Conservation (phyloP, 2,113 vertebrate genomes). For the Atherinomorus stipes region DNA sequence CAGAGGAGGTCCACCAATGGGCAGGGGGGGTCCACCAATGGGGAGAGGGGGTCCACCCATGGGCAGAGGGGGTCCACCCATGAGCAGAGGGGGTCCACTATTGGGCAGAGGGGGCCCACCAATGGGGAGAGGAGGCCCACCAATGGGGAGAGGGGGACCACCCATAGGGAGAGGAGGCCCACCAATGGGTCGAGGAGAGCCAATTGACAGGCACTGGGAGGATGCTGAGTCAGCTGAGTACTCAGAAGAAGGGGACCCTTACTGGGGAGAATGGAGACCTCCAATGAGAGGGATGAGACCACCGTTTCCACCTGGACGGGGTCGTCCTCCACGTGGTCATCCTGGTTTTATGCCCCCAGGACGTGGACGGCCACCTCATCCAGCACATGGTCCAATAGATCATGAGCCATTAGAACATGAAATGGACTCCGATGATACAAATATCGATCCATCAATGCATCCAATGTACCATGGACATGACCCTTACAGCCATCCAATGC, state of each 20-base stretch:
- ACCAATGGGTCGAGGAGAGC: constrained; percentile 78
- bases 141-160: constrained; percentile 35
- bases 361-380: constrained; percentile 73
- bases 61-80: constrained; percentile 60
- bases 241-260: constrained; percentile 85
- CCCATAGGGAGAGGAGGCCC: constrained; percentile 58
- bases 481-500: constrained; percentile 75
- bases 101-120: constrained; percentile 66
- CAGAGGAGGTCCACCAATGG: constrained; percentile 72
- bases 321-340: constrained; percentile 83
- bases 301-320: constrained; percentile 77
- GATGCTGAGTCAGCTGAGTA: constrained; percentile 85
- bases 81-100: constrained; percentile 56
- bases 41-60: constrained; percentile 51
- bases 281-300: constrained; percentile 82
- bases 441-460: constrained; percentile 72
- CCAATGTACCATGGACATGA: constrained; percentile 81
- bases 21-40: constrained; percentile 39
- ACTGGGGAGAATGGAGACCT: constrained; percentile 87
- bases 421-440: constrained; percentile 60
- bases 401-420: constrained; percentile 60
- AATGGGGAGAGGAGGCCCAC: constrained; percentile 72
- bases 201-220: constrained; percentile 88
- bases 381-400: constrained; percentile 66
- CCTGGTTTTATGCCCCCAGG: constrained; percentile 82